phyloP scores from a whole-genome alignment of 2,113 vertebrate species.

The Tichodroma muraria region DNA sequence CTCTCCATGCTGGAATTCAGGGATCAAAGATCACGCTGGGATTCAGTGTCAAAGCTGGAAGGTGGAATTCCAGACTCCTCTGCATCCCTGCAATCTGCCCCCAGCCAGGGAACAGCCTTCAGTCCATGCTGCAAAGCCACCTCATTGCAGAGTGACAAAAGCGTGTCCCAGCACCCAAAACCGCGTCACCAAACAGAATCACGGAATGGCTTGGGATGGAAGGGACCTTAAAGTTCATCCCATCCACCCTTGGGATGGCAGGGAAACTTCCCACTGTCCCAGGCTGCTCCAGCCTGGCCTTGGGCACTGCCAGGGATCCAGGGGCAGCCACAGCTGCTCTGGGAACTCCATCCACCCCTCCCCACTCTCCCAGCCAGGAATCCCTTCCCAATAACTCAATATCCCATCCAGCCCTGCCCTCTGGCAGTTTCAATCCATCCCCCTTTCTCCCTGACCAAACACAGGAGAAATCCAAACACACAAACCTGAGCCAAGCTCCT shows the following conservation, averaged over 20 bases:
- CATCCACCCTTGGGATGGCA: not conserved
- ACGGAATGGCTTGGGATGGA: not conserved
- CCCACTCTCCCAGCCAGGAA: not conserved
- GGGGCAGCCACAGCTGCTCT: not conserved
- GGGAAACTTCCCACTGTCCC: not conserved
- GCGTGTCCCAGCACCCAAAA: not conserved
- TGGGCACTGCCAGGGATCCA: not conserved
- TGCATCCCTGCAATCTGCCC: fast-evolving
- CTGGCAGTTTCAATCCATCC: not conserved
- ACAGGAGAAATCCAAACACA: not conserved
- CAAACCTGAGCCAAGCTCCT: fast-evolving
- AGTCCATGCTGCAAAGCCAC: not conserved
- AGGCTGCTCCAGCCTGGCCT: not conserved
- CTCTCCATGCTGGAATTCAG: fast-evolving
- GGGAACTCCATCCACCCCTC: not conserved
- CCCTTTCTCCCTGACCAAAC: not conserved
- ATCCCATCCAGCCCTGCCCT: not conserved
- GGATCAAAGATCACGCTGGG: too few species aligned
- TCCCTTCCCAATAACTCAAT: not conserved
- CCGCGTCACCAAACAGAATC: fast-evolving
- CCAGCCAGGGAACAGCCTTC: not conserved
- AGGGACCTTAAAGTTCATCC: not conserved
- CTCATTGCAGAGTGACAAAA: not conserved
- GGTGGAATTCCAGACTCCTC: not conserved
- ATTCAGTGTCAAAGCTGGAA: too few species aligned